A percentile compares a stretch with the other conserved stretches of the same genome.
Evolutionary conservation across 1,140 invertebrate species (phyloP).

Genomic region (Drosophila lacertosa): DNA sequence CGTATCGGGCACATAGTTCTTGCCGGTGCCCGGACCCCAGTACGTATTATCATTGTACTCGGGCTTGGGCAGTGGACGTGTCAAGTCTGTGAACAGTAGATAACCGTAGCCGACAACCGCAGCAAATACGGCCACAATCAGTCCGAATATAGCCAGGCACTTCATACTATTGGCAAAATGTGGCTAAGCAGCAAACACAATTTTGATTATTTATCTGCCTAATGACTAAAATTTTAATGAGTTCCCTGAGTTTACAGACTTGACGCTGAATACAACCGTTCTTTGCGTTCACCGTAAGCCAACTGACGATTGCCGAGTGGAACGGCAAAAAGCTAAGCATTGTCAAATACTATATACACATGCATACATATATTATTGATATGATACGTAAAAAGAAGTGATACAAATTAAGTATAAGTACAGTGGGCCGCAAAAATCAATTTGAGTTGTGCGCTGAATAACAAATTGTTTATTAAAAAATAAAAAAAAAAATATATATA

Average conservation of each 20-base stretch:
- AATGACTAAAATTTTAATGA: constrained; percentile 33
- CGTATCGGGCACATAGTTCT: constrained; percentile 61
- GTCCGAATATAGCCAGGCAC: constrained; percentile 63
- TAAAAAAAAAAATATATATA: too few relatives aligned
- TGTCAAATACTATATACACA: constrained; percentile 11
- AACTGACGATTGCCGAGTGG: constrained; percentile 14
- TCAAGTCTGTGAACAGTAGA: constrained; percentile 61
- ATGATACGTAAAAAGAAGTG: constrained; percentile 12
- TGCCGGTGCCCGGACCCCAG: constrained; percentile 74
- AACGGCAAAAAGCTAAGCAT: not conserved
- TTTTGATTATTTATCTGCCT: constrained; percentile 16
- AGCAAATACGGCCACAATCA: constrained; percentile 67
- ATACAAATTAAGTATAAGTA: constrained; percentile 12
- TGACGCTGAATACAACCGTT: constrained; percentile 9
- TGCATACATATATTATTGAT: constrained; percentile 1
- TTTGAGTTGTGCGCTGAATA: not conserved
- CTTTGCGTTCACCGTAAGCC: constrained; percentile 1
- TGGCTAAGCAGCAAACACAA: constrained; percentile 3
- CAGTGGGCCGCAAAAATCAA: constrained; percentile 26
- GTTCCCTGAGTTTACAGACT: not conserved
- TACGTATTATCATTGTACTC: constrained; percentile 72
- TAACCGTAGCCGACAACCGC: constrained; percentile 70
- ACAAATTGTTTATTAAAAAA: too few relatives aligned
- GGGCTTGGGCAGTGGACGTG: constrained; percentile 70
- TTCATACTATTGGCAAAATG: constrained; percentile 57